Evolutionary conservation across 2,113 vertebrate species (phyloP).

Genomic region (Chascanopsetta lugubris): DNA sequence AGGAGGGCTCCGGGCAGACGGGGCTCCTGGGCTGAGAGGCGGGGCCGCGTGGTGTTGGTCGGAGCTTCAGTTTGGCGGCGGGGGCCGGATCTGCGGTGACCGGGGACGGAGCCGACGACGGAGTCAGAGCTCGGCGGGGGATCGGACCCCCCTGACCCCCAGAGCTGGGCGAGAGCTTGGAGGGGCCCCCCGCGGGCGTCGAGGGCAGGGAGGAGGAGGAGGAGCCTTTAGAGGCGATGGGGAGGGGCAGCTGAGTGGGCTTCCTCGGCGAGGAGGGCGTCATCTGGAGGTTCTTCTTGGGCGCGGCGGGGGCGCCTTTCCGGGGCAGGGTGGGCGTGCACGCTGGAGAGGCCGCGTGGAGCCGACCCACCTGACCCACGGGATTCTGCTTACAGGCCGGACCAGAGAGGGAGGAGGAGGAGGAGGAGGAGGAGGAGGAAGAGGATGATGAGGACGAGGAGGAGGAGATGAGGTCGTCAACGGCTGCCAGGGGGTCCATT

Average conservation of each 20-base stretch:
- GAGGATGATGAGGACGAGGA: constrained; percentile 47
- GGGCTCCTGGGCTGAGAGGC: constrained; percentile 64
- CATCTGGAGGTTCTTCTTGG: constrained; percentile 66
- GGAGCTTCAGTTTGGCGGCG: constrained; percentile 54
- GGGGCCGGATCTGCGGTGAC: constrained; percentile 19
- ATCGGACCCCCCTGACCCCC: constrained; percentile 16
- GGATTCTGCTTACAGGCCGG: constrained; percentile 64
- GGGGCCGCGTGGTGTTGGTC: constrained; percentile 47
- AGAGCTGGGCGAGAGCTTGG: constrained; percentile 38
- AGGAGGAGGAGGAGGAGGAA: constrained; percentile 45
- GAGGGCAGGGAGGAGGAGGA: constrained; percentile 61
- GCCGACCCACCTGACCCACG: constrained; percentile 63
- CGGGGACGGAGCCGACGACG: constrained; percentile 34
- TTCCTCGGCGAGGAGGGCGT: constrained; percentile 64
- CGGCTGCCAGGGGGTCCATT: constrained; percentile 91
- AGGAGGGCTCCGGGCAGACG: constrained; percentile 75
- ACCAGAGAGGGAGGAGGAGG: constrained; percentile 48
- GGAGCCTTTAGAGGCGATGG: constrained; percentile 39
- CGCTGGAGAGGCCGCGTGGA: constrained; percentile 68
- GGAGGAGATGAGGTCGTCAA: constrained; percentile 78
- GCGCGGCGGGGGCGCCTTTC: constrained; percentile 37
- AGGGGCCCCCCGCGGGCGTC: constrained; percentile 30
- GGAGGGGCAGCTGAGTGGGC: constrained; percentile 69
- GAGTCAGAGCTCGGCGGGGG: constrained; percentile 37
- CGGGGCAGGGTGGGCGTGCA: constrained; percentile 72